Conservation (phyloP, 2,797 vertebrate species). For the Oophaga sylvatica region DNA sequence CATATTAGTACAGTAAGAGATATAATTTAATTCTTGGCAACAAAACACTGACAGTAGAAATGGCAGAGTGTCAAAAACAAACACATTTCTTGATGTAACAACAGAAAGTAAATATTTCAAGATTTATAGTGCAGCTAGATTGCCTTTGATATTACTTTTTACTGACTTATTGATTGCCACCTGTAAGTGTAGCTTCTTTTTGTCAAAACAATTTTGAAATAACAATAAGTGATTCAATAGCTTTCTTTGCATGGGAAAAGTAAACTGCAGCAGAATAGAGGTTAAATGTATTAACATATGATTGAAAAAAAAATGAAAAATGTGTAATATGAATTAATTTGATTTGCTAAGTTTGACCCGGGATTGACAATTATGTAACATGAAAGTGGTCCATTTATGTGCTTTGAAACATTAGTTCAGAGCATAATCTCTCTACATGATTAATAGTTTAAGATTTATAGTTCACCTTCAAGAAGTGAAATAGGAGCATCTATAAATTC, state of each 20-base stretch:
- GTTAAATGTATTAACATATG: not conserved
- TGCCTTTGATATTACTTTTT: constrained; percentile 20
- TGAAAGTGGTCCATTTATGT: not conserved
- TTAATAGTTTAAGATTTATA: constrained; percentile 22
- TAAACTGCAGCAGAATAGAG: not conserved
- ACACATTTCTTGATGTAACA: constrained; percentile 37
- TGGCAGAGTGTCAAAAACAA: constrained; percentile 23
- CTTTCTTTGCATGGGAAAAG: not conserved
- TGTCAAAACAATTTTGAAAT: constrained; percentile 19
- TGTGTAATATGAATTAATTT: not conserved
- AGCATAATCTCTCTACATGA: constrained; percentile 13
- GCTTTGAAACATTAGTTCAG: not conserved
- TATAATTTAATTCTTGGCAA: constrained; percentile 11
- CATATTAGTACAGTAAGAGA: constrained; percentile 12
- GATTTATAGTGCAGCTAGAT: constrained; percentile 16
- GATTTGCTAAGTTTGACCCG: not conserved
- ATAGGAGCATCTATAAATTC: not conserved
- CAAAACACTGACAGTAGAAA: not conserved
- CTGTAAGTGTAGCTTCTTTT: constrained; percentile 2
- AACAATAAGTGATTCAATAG: constrained; percentile 1
- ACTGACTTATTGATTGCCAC: constrained; percentile 27
- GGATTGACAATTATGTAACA: constrained; percentile 11
- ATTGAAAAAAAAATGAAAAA: not conserved
- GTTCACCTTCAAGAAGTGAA: not conserved
- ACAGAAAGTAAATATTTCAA: constrained; percentile 35